A percentile compares a stretch with the other conserved stretches of the same genome.
phyloP scores from a whole-genome alignment of 2,888 invertebrate genomes.

The Polymixis flavicincta region DNA sequence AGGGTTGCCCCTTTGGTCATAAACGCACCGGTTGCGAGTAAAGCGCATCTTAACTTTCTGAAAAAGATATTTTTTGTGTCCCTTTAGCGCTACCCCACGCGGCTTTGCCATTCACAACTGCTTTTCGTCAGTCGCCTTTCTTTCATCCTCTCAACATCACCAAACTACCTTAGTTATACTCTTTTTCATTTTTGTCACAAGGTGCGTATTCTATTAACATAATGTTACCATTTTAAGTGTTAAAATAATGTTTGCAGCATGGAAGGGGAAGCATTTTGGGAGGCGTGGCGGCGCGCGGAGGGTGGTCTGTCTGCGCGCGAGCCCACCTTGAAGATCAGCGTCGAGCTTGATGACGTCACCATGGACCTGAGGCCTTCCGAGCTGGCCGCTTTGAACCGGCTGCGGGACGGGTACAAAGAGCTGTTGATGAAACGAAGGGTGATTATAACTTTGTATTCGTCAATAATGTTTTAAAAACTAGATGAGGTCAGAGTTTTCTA shows the following conservation, averaged over 20 bases:
- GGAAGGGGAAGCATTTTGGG: constrained; percentile 80
- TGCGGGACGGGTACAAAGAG: constrained; percentile 41
- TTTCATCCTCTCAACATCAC: not conserved
- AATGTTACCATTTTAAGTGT: not conserved
- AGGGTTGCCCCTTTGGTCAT: too few relatives aligned
- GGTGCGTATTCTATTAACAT: not conserved
- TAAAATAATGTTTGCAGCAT: constrained; percentile 62
- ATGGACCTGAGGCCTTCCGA: constrained; percentile 79
- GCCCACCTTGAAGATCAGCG: constrained; percentile 70
- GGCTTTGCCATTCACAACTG: not conserved
- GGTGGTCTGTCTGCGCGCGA: constrained; percentile 67
- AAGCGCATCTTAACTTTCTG: not conserved
- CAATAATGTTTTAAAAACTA: not conserved
- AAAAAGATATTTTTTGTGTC: not conserved
- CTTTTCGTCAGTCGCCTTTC: not conserved
- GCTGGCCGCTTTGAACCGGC: constrained; percentile 62
- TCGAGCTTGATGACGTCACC: constrained; percentile 76
- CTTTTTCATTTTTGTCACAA: not conserved
- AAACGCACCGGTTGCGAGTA: not conserved
- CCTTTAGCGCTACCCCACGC: not conserved
- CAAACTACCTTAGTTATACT: not conserved
- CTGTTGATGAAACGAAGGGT: not conserved
- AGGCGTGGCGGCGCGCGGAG: constrained; percentile 81
- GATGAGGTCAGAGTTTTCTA: not conserved
- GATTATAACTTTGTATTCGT: not conserved